These are phyloP conservation scores for Ametastegia equiseti DNA, from an alignment of 2,888 invertebrate species.

Conservation along the genomic window DNA sequence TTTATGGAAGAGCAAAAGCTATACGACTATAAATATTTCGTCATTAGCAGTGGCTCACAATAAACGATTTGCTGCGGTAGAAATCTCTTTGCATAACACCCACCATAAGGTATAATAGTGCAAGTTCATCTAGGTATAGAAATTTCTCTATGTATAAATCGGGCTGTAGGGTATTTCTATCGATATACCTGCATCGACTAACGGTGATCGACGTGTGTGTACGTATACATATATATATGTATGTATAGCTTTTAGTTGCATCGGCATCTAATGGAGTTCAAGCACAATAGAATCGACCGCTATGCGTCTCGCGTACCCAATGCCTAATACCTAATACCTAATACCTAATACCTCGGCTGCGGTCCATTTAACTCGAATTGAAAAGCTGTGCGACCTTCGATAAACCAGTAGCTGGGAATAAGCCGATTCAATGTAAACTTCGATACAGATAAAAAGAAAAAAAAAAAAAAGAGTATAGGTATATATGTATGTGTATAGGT, in stretches of 20 bases:
- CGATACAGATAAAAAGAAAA: not conserved
- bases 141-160: not conserved
- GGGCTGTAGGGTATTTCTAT: not conserved
- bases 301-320: not conserved
- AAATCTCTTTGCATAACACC: too few species aligned
- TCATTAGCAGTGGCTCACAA: too few species aligned
- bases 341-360: not conserved
- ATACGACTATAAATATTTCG: too few species aligned
- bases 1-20: too few species aligned
- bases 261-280: conserved; percentile 19
- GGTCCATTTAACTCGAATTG: not conserved
- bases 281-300: not conserved
- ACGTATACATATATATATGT: not conserved
- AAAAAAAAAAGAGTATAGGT: not conserved
- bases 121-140: not conserved
- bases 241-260: conserved; percentile 10
- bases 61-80: too few species aligned
- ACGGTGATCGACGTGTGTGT: not conserved
- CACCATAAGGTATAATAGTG: not conserved
- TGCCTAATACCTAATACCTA: conserved; percentile 3
- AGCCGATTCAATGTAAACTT: not conserved
- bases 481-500: too few species aligned
- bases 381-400: not conserved
- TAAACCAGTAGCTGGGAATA: not conserved
- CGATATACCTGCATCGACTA: not conserved